Evolutionary conservation across 2,797 vertebrate species (phyloP).

Genomic region (Cyprinodon diabolis): DNA sequence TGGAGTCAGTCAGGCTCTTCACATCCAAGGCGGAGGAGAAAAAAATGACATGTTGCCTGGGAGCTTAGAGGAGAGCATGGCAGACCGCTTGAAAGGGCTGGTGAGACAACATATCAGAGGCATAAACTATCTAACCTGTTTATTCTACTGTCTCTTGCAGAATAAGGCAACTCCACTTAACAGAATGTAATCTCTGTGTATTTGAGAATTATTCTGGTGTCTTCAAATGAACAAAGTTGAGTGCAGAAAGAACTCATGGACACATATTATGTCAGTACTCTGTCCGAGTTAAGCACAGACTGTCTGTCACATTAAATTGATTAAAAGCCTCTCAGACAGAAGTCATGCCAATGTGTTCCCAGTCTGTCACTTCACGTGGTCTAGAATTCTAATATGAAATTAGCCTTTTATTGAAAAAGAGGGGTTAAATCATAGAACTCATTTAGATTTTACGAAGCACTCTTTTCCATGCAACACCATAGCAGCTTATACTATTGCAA

Average conservation of each 20-base stretch:
- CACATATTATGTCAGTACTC: constrained; percentile 14
- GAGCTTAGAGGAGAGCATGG: constrained; percentile 63
- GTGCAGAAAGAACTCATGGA: neutral
- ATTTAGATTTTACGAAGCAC: constrained; percentile 32
- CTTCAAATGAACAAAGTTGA: constrained; percentile 4
- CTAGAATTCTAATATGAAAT: constrained; percentile 29
- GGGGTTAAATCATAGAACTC: constrained; percentile 27
- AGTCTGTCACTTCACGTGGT: constrained; percentile 24
- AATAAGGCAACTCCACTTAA: neutral
- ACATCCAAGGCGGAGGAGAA: constrained; percentile 61
- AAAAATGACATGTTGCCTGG: constrained; percentile 48
- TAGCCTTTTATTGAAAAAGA: constrained; percentile 32
- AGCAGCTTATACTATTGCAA: constrained; percentile 22
- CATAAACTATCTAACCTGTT: constrained; percentile 5
- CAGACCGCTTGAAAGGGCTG: constrained; percentile 63
- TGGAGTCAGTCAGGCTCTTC: constrained; percentile 70
- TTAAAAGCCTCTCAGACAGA: constrained; percentile 9
- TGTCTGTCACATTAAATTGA: constrained; percentile 11
- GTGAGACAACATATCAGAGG: constrained; percentile 64
- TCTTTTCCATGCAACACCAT: constrained; percentile 28
- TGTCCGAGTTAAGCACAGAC: constrained; percentile 21
- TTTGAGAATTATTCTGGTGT: constrained; percentile 6
- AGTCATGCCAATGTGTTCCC: constrained; percentile 25
- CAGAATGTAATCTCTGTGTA: neutral
- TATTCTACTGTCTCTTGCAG: neutral